A percentile compares a stretch with the other conserved stretches of the same genome.
These are phyloP conservation scores for Rhegmatorhina hoffmannsi DNA, from an alignment of 2,113 vertebrate species.

Conservation along the genomic window DNA sequence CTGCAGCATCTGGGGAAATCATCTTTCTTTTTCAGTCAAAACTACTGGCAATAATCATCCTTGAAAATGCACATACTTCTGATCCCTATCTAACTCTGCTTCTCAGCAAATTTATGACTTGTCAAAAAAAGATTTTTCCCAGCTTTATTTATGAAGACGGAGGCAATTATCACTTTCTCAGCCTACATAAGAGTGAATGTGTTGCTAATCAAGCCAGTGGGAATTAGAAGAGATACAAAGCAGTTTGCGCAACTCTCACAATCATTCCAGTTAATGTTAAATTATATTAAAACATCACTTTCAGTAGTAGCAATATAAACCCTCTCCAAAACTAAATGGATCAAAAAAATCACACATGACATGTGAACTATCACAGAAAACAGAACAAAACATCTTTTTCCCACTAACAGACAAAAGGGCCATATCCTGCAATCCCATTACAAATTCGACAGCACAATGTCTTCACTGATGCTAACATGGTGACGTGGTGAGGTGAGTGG, in stretches of 20 bases:
- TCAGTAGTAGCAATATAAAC: neutral
- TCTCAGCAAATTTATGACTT: conserved; percentile 46
- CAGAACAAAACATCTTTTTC: neutral
- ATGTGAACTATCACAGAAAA: neutral
- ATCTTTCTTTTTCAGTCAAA: conserved; percentile 50
- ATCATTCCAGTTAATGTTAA: neutral
- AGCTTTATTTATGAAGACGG: neutral
- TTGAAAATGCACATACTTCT: conserved; percentile 50
- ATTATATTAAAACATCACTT: neutral
- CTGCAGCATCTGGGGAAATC: conserved; percentile 48
- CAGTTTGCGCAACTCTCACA: neutral
- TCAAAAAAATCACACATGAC: neutral
- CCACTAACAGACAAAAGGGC: neutral
- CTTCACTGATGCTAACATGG: neutral
- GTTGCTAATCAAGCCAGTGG: neutral
- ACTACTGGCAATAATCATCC: conserved; percentile 28
- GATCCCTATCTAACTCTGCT: neutral
- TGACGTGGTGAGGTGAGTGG: accelerated
- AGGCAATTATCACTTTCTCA: conserved; percentile 37
- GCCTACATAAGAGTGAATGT: neutral
- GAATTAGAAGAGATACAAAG: conserved; percentile 16
- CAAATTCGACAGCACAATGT: neutral
- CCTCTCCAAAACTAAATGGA: neutral
- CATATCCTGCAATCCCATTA: neutral
- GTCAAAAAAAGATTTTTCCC: neutral